Conservation (phyloP, 2,113 vertebrate genomes). For the Eptesicus fuscus region DNA sequence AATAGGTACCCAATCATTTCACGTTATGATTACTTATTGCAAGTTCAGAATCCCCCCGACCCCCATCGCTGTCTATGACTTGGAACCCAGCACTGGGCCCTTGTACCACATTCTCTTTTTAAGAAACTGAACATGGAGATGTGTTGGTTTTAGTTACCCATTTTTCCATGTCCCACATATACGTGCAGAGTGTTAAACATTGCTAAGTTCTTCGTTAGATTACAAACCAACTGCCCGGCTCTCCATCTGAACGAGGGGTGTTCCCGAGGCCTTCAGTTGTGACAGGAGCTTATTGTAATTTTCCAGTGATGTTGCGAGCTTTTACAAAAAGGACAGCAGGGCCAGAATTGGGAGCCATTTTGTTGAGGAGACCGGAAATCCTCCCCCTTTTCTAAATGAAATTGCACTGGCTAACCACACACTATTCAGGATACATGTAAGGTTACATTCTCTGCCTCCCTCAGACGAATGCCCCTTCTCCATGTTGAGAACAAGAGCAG, state of each 20-base stretch:
- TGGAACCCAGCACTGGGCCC: not conserved
- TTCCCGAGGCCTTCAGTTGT: slow-evolving; percentile 26
- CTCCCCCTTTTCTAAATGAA: slow-evolving; percentile 20
- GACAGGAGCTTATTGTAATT: not conserved
- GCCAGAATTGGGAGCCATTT: not conserved
- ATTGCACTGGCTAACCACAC: not conserved
- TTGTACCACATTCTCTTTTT: not conserved
- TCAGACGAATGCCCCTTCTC: slow-evolving; percentile 33
- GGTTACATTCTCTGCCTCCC: slow-evolving; percentile 39
- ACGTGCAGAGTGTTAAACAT: not conserved
- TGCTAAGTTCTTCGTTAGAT: not conserved
- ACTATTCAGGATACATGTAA: slow-evolving; percentile 10
- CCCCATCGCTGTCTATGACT: not conserved
- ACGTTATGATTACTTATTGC: not conserved
- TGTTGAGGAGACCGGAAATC: slow-evolving; percentile 21
- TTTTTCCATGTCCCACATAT: not conserved
- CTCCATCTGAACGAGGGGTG: not conserved
- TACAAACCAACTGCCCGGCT: not conserved
- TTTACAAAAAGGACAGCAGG: not conserved
- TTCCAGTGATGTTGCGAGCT: not conserved
- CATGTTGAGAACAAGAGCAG: slow-evolving; percentile 36
- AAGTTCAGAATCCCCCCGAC: not conserved
- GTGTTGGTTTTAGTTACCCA: not conserved
- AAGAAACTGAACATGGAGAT: not conserved
- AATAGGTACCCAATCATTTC: not conserved